phyloP scores from a whole-genome alignment of 2,113 vertebrate genomes.

The Platycercus adscitus region DNA sequence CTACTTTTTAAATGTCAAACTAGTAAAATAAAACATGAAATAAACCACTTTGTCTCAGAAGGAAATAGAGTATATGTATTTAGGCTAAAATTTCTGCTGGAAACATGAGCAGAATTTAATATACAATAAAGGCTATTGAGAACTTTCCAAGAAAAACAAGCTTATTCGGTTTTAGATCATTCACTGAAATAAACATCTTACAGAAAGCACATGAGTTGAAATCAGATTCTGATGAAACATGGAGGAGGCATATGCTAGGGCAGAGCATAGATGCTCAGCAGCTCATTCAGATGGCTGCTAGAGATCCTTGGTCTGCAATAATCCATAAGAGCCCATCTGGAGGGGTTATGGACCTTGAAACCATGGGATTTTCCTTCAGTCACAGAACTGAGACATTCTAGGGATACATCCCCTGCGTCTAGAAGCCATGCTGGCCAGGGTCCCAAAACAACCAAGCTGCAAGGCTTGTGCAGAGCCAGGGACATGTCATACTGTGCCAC shows the following conservation, averaged over 20 bases:
- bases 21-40: background rate
- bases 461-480: background rate
- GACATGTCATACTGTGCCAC: accelerated
- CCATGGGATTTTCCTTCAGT: background rate
- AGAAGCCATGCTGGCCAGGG: background rate
- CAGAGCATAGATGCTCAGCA: background rate
- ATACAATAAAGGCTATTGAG: background rate
- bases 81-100: background rate
- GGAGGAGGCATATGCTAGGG: background rate
- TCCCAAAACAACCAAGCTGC: background rate
- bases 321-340: background rate
- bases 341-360: background rate
- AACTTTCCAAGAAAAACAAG: slow-evolving; percentile 2
- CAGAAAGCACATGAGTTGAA: background rate
- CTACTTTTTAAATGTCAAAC: background rate
- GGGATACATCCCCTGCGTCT: background rate
- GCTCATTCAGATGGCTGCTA: background rate
- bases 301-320: background rate
- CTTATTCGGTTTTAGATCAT: background rate
- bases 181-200: background rate
- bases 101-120: background rate
- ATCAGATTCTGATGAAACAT: background rate
- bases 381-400: background rate
- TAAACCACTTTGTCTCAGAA: background rate
- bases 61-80: background rate